Conservation (phyloP, 2,113 vertebrate species). For the Apteryx owenii region DNA sequence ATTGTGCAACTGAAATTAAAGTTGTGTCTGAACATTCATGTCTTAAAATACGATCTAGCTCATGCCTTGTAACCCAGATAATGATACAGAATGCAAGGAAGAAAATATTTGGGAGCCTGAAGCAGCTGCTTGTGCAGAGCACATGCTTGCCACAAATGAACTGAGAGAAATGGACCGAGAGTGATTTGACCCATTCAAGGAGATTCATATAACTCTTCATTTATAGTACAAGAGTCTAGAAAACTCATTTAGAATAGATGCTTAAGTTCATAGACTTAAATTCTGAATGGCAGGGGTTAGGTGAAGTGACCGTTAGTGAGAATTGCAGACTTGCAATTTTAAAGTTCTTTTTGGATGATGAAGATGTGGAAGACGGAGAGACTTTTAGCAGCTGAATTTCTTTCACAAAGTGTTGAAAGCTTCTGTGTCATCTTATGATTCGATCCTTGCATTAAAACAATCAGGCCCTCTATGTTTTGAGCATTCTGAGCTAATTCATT, state of each 20-base stretch:
- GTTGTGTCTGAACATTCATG: neutral
- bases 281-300: neutral
- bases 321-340: neutral
- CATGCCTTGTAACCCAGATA: neutral
- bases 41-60: neutral
- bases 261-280: neutral
- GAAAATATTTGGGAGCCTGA: neutral
- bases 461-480: neutral
- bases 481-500: neutral
- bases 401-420: neutral
- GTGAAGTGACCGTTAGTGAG: neutral
- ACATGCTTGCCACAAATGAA: neutral
- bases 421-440: neutral
- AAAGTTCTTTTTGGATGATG: neutral
- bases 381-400: neutral
- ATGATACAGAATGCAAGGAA: neutral
- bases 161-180: accelerated
- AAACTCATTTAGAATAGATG: neutral
- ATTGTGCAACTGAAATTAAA: neutral
- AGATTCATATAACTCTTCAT: neutral
- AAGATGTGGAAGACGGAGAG: neutral
- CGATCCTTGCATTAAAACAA: neutral
- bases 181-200: neutral
- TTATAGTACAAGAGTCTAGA: neutral
- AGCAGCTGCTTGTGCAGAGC: neutral